A percentile compares a stretch with the other conserved stretches of the same genome.
Evolutionary conservation across 2,888 invertebrate species (phyloP).

Genomic region (Serrognathus titanus): DNA sequence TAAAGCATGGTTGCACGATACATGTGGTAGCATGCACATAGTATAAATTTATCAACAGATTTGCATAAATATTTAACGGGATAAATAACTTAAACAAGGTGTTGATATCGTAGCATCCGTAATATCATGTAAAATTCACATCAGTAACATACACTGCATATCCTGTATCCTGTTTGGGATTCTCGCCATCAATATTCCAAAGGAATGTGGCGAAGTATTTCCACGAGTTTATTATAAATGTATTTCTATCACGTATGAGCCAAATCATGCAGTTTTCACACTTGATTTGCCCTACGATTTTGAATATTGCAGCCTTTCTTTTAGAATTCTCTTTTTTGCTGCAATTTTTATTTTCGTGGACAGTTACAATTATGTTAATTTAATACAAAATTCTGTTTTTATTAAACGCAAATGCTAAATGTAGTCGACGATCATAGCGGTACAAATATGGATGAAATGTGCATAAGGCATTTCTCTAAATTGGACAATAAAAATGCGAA

Average conservation of each 20-base stretch:
- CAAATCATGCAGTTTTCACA: constrained; percentile 28
- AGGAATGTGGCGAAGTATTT: constrained; percentile 12
- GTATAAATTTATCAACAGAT: neutral
- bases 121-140: constrained; percentile 15
- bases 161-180: constrained; percentile 11
- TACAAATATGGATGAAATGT: no score
- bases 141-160: constrained; percentile 12
- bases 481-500: no score
- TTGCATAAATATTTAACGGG: neutral
- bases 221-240: constrained; percentile 14
- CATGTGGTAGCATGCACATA: neutral
- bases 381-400: no score
- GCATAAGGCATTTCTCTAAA: no score
- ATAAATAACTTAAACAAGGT: neutral
- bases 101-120: constrained; percentile 4
- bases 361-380: no score
- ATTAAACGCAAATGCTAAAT: no score
- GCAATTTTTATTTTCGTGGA: no score
- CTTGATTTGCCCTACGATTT: constrained; percentile 22
- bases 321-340: neutral
- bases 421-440: no score
- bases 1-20: no score
- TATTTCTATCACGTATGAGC: constrained; percentile 23
- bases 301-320: neutral
- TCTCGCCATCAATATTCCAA: constrained; percentile 21